Conservation (phyloP, 2,888 invertebrate species). For the Nowickia ferox region DNA sequence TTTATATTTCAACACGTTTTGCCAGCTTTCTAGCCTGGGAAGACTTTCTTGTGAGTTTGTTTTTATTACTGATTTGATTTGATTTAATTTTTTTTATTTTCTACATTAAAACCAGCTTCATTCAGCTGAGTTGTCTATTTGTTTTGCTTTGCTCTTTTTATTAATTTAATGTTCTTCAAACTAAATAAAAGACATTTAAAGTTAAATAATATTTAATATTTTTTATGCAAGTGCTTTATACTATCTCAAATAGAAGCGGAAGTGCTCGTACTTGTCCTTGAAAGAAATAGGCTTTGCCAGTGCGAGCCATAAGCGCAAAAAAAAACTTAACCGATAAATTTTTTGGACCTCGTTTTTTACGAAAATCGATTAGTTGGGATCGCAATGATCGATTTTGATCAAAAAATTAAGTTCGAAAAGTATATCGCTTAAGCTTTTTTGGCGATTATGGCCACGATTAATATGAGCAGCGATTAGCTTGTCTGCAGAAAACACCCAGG, state of each 20-base stretch:
- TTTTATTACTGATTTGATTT: conserved; percentile 48
- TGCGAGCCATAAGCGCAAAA: too few relatives aligned
- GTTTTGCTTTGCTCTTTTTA: neutral
- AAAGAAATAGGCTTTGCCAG: too few relatives aligned
- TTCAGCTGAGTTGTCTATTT: conserved; percentile 10
- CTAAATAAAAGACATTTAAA: conserved; percentile 3
- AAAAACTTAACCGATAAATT: too few relatives aligned
- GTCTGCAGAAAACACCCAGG: too few relatives aligned
- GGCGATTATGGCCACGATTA: too few relatives aligned
- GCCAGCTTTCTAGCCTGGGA: neutral
- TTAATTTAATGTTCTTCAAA: conserved; percentile 33
- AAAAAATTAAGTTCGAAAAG: too few relatives aligned
- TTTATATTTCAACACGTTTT: conserved; percentile 13
- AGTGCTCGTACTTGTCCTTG: too few relatives aligned
- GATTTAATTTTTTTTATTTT: conserved; percentile 53
- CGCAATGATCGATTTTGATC: too few relatives aligned
- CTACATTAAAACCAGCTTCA: neutral
- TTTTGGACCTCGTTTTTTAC: too few relatives aligned
- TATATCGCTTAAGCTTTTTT: too few relatives aligned
- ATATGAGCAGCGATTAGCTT: too few relatives aligned
- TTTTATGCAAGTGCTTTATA: neutral
- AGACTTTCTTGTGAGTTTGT: conserved; percentile 43
- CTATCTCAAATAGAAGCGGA: neutral
- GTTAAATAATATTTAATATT: neutral
- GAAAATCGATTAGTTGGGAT: too few relatives aligned